Percentiles rank a stretch among this genome's conserved stretches.
Conservation (phyloP, 2,888 invertebrate species). For the Agrotis ipsilon region DNA sequence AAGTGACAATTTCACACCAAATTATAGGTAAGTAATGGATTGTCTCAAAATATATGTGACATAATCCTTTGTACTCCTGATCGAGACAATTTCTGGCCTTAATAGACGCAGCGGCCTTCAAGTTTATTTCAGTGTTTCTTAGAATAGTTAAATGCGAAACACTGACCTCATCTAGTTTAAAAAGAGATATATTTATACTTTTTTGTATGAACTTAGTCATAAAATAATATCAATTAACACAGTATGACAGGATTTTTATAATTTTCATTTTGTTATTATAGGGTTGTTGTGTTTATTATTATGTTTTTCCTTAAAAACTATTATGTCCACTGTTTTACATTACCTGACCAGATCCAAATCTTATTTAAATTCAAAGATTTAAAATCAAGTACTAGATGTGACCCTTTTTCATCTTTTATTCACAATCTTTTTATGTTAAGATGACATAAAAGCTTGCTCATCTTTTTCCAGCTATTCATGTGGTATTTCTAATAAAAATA, state of each 20-base stretch:
- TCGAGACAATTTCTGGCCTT: background rate
- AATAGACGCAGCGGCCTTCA: background rate
- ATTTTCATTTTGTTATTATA: too few species aligned
- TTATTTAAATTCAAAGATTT: background rate
- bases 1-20: too few species aligned
- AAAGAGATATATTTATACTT: background rate
- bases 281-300: too few species aligned
- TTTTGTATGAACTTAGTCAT: background rate
- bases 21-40: background rate
- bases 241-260: too few species aligned
- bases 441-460: background rate
- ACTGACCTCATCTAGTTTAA: background rate
- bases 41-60: background rate
- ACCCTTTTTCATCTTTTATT: conserved; percentile 2
- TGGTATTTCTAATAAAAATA: background rate
- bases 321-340: background rate
- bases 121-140: background rate
- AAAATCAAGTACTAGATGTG: background rate
- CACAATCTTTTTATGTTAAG: background rate
- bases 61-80: background rate
- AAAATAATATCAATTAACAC: too few species aligned
- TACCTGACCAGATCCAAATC: background rate
- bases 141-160: background rate
- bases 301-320: background rate
- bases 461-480: background rate